Conservation (phyloP, 1,140 invertebrate species). For the Caenorhabditis latens region DNA sequence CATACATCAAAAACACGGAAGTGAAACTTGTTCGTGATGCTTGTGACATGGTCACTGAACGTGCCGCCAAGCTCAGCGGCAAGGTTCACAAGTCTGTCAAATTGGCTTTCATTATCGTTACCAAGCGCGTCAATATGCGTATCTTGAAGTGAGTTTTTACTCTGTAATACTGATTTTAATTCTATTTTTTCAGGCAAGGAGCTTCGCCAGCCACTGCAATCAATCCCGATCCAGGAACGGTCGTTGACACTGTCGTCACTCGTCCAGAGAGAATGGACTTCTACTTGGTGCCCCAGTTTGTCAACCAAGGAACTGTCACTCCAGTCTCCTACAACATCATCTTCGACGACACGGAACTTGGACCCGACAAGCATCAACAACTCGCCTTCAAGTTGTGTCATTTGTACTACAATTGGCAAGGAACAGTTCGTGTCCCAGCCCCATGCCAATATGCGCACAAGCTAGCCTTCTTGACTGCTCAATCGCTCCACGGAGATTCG, state of each 20-base stretch:
- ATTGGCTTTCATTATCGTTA: slow-evolving; percentile 61
- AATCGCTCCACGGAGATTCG: slow-evolving; percentile 53
- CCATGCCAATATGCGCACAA: slow-evolving; percentile 64
- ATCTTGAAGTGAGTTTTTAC: slow-evolving; percentile 27
- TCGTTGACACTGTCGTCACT: slow-evolving; percentile 60
- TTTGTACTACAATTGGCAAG: slow-evolving; percentile 64
- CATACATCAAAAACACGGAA: slow-evolving; percentile 59
- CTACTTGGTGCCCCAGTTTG: slow-evolving; percentile 63
- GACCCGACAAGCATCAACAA: slow-evolving; percentile 57
- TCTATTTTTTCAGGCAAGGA: neutral
- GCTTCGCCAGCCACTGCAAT: neutral
- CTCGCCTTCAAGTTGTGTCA: slow-evolving; percentile 65
- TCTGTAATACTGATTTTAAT: too few relatives aligned
- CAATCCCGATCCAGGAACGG: slow-evolving; percentile 62
- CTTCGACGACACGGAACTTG: slow-evolving; percentile 57
- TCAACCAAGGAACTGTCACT: slow-evolving; percentile 63
- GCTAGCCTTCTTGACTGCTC: slow-evolving; percentile 60
- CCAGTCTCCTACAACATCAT: slow-evolving; percentile 64
- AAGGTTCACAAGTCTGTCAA: slow-evolving; percentile 38
- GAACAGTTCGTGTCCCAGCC: slow-evolving; percentile 62
- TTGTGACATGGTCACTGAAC: slow-evolving; percentile 30
- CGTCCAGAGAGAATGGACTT: slow-evolving; percentile 61
- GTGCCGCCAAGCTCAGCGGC: neutral
- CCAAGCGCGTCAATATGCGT: slow-evolving; percentile 63
- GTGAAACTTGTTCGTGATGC: slow-evolving; percentile 58